Percentiles rank a stretch among this genome's conserved stretches.
phyloP scores from a whole-genome alignment of 2,888 invertebrate genomes.

The Pollenia labialis region DNA sequence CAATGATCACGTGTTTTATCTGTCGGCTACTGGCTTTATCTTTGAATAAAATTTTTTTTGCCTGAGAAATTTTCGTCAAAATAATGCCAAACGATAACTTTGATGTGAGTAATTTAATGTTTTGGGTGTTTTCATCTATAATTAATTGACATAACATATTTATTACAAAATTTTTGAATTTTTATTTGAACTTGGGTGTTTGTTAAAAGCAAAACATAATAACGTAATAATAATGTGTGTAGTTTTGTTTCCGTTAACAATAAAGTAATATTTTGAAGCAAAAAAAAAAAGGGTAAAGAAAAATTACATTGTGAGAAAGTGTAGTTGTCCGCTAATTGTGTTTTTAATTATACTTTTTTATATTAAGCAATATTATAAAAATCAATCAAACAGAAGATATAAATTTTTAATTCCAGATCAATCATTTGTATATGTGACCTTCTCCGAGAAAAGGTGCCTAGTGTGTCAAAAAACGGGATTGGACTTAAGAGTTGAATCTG shows the following conservation, averaged over 20 bases:
- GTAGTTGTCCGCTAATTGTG: neutral
- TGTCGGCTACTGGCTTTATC: conserved; percentile 3
- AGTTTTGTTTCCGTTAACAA: conserved; percentile 20
- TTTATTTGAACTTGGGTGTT: conserved; percentile 11
- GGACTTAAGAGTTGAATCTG: too few species aligned
- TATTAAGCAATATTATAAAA: too few species aligned
- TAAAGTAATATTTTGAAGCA: conserved; percentile 11
- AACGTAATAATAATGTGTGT: neutral
- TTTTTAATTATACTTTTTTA: neutral
- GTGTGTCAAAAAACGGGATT: too few species aligned
- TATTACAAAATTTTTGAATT: conserved; percentile 31
- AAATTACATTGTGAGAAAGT: neutral
- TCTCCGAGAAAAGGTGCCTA: too few species aligned
- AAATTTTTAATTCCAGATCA: too few species aligned
- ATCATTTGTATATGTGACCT: too few species aligned
- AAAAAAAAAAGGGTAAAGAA: neutral
- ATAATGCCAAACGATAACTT: neutral
- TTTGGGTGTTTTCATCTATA: conserved; percentile 1
- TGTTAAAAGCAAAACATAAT: neutral
- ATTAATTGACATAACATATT: conserved; percentile 30
- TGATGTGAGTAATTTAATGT: neutral
- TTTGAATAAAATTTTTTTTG: neutral
- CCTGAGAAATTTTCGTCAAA: neutral
- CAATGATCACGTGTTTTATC: conserved; percentile 4
- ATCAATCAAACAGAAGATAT: too few species aligned